A percentile compares a stretch with the other conserved stretches of the same genome.
Conservation (phyloP, 2,888 invertebrate genomes). For the Cremastinae sp. region DNA sequence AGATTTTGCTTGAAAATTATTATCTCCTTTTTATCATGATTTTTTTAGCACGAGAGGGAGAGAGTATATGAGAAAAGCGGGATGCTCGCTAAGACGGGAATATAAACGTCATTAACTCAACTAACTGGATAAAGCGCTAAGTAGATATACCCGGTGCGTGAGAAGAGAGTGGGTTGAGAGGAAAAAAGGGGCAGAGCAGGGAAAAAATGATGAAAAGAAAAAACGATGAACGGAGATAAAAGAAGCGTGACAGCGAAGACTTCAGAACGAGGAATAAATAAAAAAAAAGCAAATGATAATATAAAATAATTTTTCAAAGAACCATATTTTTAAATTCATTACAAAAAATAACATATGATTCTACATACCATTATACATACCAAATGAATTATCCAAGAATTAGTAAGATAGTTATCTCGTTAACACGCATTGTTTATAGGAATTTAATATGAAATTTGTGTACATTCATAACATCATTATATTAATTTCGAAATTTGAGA, state of each 20-base stretch:
- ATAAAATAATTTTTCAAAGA: too few species aligned
- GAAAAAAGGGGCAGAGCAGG: constrained; percentile 12
- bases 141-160: constrained; percentile 64
- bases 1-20: constrained; percentile 21
- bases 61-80: constrained; percentile 51
- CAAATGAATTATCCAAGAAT: too few species aligned
- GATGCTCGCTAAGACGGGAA: constrained; percentile 63
- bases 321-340: too few species aligned
- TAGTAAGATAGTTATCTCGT: too few species aligned
- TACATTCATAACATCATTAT: too few species aligned
- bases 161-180: constrained; percentile 55
- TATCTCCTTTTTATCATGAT: constrained; percentile 24
- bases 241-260: constrained; percentile 27
- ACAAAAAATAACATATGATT: not conserved
- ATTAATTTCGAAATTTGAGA: too few species aligned
- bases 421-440: too few species aligned
- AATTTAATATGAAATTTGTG: too few species aligned
- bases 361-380: too few species aligned
- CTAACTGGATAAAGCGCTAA: constrained; percentile 75
- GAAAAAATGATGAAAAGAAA: constrained; percentile 29
- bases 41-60: constrained; percentile 43
- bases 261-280: too few species aligned
- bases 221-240: constrained; percentile 52
- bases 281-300: too few species aligned
- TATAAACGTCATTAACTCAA: constrained; percentile 70